Evolutionary conservation across 2,888 invertebrate species (phyloP).

Genomic region (Panopea generosa): DNA sequence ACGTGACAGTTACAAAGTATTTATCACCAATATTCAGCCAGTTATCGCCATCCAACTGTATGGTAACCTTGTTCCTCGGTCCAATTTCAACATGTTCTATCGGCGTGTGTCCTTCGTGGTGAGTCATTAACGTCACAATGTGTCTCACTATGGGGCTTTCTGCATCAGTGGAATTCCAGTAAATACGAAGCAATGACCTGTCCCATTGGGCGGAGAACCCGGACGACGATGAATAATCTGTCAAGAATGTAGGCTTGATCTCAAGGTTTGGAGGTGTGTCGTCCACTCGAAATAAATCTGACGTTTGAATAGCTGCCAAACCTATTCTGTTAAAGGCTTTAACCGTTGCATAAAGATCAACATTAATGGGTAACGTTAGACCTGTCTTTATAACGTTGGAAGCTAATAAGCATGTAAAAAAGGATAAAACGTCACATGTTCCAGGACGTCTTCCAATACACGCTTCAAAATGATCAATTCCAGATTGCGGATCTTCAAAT

Average conservation of each 20-base stretch:
- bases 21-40: conserved; percentile 58
- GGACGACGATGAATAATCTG: not conserved
- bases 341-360: conserved; percentile 48
- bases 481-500: conserved; percentile 61
- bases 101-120: conserved; percentile 56
- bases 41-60: conserved; percentile 32
- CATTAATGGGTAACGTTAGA: conserved; percentile 29
- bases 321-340: conserved; percentile 38
- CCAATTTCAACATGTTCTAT: conserved; percentile 46
- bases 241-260: conserved; percentile 16
- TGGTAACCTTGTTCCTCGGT: conserved; percentile 35
- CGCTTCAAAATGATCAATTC: conserved; percentile 41
- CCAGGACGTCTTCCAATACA: conserved; percentile 28
- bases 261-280: conserved; percentile 28
- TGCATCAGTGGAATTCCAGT: conserved; percentile 51
- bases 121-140: conserved; percentile 40
- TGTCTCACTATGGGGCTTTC: conserved; percentile 58
- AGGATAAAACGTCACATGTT: conserved; percentile 25
- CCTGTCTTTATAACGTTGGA: conserved; percentile 33
- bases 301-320: conserved; percentile 25
- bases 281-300: conserved; percentile 45
- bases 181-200: conserved; percentile 46
- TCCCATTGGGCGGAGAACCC: conserved; percentile 42
- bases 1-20: conserved; percentile 50
- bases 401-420: conserved; percentile 17